Evolutionary conservation across 2,888 invertebrate species (phyloP), one percentile per base, ranked within the genome.

Genomic region (Eristalis tenax): DNA sequence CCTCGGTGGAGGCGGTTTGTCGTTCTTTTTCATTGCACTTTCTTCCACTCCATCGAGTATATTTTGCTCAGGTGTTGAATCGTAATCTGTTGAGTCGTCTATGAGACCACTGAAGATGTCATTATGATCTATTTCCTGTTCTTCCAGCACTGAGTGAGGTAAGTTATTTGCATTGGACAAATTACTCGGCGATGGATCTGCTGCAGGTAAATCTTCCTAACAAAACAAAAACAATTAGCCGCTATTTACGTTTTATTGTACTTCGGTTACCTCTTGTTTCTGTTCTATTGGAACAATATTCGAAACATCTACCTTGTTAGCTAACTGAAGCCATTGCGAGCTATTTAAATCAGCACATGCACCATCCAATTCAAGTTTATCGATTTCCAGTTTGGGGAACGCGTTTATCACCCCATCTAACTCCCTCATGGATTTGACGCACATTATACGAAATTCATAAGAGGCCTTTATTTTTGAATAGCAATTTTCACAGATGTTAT

Each of bases 371-470:
- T 87, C 87, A 4, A 87, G 68, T 61, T 59, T 83, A 59, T 87
- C 71, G 26, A 87, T 76, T 69, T 87, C 83, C 1, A 83, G 15
- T n/a, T 83, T 87, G 2, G 83, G 71, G 40, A 59, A 79, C n/a
- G 76, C 70, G 64, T 77, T 56, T 10, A 88, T 40, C 4, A 89
- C 57, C 2, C 78, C 76, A 8, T 79, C 70, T 1, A 89, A 63
- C 23, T 88, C 90, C 10, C 83, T 73, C 70, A 89, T 88, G 10
- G 92, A 91, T 73, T 90, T 90, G 59, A 89, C 88, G 71, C 90
- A 91, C 91, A 91, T 91, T 13, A 89, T 84, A 73, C 90, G 91
- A 78, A 91, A 91, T 23, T 91, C 90, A 32, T 90, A 88, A 22
- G 91, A 90, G 32, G 89, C 89, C n/a, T 90, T 88, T 23, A 91